Percentiles rank a stretch among this genome's conserved stretches.
These are phyloP conservation scores for Coilia nasus DNA, from an alignment of 2,797 vertebrate genomes.

Conservation along the genomic window DNA sequence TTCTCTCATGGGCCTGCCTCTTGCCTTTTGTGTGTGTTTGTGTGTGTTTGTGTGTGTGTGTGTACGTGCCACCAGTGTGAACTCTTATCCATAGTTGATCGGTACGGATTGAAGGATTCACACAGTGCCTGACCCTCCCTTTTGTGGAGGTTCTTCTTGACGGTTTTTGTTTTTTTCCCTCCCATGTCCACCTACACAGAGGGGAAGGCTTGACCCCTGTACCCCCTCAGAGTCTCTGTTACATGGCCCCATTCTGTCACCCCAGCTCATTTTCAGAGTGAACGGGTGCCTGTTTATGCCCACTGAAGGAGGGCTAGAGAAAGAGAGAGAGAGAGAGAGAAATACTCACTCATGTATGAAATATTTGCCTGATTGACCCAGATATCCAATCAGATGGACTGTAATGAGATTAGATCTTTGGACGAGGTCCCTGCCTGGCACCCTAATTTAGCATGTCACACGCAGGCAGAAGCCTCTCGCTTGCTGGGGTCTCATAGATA, in stretches of 20 bases:
- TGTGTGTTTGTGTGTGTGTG: too few relatives aligned
- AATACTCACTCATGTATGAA: conserved; percentile 47
- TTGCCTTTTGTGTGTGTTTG: neutral
- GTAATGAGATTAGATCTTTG: conserved; percentile 7
- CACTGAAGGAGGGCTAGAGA: conserved; percentile 32
- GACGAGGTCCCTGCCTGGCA: neutral
- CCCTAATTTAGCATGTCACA: conserved; percentile 5
- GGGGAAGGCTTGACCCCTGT: neutral
- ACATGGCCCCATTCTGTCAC: conserved; percentile 56
- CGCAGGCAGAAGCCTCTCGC: conserved; percentile 56
- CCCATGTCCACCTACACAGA: neutral
- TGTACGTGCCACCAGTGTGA: too few relatives aligned
- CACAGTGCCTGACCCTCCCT: neutral
- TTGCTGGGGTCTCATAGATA: conserved; percentile 64
- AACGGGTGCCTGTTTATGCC: conserved; percentile 38
- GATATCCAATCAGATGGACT: conserved; percentile 47
- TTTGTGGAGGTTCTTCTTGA: neutral
- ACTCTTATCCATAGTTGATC: too few relatives aligned
- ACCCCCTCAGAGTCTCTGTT: neutral
- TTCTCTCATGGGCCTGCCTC: neutral
- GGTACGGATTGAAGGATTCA: too few relatives aligned
- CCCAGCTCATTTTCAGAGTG: conserved; percentile 50
- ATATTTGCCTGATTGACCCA: conserved; percentile 50
- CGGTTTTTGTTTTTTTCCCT: neutral
- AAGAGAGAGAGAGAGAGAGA: conserved; percentile 16